phyloP scores from a whole-genome alignment of 1,140 invertebrate genomes.

The Calephelis virginiensis region DNA sequence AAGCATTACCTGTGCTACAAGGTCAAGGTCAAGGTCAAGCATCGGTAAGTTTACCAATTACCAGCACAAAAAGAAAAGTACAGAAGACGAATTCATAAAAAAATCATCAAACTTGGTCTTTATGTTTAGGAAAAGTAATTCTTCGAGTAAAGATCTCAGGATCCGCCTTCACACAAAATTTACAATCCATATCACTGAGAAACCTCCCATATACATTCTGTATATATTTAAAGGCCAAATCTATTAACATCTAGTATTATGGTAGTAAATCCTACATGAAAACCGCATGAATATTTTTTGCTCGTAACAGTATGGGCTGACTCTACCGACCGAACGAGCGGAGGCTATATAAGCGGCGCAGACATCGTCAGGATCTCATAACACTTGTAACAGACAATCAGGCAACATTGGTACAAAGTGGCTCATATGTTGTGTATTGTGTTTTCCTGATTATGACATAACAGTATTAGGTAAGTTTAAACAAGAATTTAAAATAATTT shows the following conservation, averaged over 20 bases:
- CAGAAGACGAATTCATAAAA: no score
- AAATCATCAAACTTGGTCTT: no score
- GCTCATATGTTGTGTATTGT: background rate
- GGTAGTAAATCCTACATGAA: conserved; percentile 8
- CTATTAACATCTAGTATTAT: background rate
- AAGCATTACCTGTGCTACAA: no score
- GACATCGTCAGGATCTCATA: conserved; percentile 18
- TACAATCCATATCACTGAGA: no score
- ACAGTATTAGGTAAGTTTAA: background rate
- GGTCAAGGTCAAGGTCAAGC: no score
- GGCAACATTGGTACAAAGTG: conserved; percentile 4
- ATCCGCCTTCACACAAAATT: no score
- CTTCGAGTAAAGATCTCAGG: no score
- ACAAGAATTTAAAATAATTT: background rate
- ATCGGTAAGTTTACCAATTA: no score
- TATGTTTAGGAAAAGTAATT: no score
- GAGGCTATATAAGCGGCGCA: conserved; percentile 22
- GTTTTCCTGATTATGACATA: conserved; percentile 10
- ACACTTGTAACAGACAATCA: conserved; percentile 17
- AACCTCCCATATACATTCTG: background rate
- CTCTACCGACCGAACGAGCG: conserved; percentile 13
- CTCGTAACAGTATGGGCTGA: conserved; percentile 8
- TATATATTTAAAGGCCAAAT: background rate
- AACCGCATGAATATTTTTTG: background rate
- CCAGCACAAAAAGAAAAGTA: no score